phyloP scores from a whole-genome alignment of 2,888 invertebrate species.

The Tenthredo scrophulariae region DNA sequence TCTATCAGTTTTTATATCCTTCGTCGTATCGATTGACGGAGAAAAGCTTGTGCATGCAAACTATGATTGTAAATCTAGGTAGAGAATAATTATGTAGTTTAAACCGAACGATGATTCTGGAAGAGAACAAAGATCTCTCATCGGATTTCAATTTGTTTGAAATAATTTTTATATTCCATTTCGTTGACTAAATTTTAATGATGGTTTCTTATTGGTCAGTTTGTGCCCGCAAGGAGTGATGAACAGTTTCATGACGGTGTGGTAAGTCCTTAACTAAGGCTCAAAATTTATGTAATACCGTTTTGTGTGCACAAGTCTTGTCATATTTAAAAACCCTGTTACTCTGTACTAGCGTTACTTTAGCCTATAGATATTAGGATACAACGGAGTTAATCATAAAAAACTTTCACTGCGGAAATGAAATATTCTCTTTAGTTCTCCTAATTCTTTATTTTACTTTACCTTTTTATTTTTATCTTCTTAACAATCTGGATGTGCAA shows the following conservation, averaged over 20 bases:
- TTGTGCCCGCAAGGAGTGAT: conserved; percentile 92
- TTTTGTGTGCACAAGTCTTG: conserved; percentile 79
- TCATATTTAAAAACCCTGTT: conserved; percentile 55
- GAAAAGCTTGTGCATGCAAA: conserved; percentile 79
- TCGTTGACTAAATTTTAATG: conserved; percentile 70
- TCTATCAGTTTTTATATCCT: not conserved
- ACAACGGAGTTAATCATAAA: not conserved
- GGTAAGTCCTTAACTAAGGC: conserved; percentile 84
- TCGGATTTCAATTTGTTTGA: conserved; percentile 19
- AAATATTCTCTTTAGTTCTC: not conserved
- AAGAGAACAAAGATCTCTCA: not conserved
- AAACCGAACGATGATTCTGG: not conserved
- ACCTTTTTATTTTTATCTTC: not conserved
- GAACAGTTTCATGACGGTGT: conserved; percentile 93
- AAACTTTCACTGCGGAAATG: not conserved
- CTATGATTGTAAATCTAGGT: conserved; percentile 61
- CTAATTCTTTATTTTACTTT: not conserved
- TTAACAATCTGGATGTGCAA: not conserved
- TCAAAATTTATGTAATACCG: conserved; percentile 70
- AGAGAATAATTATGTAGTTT: conserved; percentile 40
- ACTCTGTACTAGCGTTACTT: not conserved
- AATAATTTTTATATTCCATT: conserved; percentile 10
- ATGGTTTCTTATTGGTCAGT: conserved; percentile 84
- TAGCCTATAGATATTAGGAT: not conserved
- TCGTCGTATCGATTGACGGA: conserved; percentile 38